A percentile compares a stretch with the other conserved stretches of the same genome.
These are phyloP conservation scores for Myotis brandtii DNA, from an alignment of 2,113 vertebrate genomes.

Conservation along the genomic window DNA sequence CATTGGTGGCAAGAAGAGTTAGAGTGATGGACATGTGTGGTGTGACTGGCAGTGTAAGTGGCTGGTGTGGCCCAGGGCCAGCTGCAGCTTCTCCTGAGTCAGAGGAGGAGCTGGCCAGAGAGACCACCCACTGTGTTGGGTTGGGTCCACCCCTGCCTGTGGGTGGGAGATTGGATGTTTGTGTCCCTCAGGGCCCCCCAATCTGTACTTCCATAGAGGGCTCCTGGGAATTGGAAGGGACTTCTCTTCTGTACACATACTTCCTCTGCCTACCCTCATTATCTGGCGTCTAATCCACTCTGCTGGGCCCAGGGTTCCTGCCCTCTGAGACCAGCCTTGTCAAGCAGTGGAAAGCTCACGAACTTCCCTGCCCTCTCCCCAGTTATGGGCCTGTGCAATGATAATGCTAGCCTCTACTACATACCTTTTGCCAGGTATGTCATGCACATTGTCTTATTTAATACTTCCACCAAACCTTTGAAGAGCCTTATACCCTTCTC, in stretches of 20 bases:
- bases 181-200: slow-evolving; percentile 59
- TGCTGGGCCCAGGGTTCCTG: background rate
- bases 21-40: background rate
- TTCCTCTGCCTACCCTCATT: background rate
- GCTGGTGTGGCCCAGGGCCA: slow-evolving; percentile 37
- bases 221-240: background rate
- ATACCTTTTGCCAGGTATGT: background rate
- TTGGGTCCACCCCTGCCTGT: background rate
- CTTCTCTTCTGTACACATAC: background rate
- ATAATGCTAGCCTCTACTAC: background rate
- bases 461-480: background rate
- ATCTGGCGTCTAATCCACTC: background rate
- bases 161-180: slow-evolving; percentile 36
- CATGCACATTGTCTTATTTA: background rate
- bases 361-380: background rate
- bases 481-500: background rate
- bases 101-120: slow-evolving; percentile 49
- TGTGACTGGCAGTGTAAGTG: background rate
- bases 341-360: background rate
- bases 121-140: slow-evolving; percentile 59
- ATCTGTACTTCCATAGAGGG: background rate
- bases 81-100: slow-evolving; percentile 50
- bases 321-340: background rate
- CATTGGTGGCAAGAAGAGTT: background rate
- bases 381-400: background rate